Conservation (phyloP, 2,888 invertebrate genomes). For the Aspidiotus destructor region DNA sequence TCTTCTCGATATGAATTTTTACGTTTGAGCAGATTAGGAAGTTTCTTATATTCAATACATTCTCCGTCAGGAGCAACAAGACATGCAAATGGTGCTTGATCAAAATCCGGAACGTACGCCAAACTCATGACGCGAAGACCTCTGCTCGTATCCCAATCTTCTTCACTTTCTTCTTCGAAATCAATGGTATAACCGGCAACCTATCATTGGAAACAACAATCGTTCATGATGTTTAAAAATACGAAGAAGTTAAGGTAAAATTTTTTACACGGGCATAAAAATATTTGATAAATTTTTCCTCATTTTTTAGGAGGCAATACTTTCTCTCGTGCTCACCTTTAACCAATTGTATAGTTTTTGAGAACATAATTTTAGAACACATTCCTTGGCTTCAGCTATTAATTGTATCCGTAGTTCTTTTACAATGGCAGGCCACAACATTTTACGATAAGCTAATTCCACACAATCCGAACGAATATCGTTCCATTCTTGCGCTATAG, state of each 20-base stretch:
- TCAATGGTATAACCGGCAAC: slow-evolving; percentile 71
- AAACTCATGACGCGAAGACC: slow-evolving; percentile 80
- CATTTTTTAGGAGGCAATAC: too few species aligned
- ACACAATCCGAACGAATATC: slow-evolving; percentile 76
- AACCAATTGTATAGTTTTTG: slow-evolving; percentile 83
- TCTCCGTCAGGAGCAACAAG: slow-evolving; percentile 82
- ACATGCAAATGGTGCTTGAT: slow-evolving; percentile 78
- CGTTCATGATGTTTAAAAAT: not conserved
- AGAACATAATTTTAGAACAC: slow-evolving; percentile 71
- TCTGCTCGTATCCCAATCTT: slow-evolving; percentile 74
- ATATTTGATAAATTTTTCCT: too few species aligned
- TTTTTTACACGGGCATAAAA: too few species aligned
- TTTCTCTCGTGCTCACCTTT: slow-evolving; percentile 44
- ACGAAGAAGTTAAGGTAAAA: not conserved
- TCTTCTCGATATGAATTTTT: slow-evolving; percentile 61
- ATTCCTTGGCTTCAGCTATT: slow-evolving; percentile 76
- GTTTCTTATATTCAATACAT: slow-evolving; percentile 77
- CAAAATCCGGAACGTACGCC: slow-evolving; percentile 74
- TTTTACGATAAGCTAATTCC: slow-evolving; percentile 72
- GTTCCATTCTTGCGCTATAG: slow-evolving; percentile 93
- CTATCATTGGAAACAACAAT: slow-evolving; percentile 37
- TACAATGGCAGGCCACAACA: slow-evolving; percentile 80
- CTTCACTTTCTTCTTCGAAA: slow-evolving; percentile 65
- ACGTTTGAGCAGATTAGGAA: slow-evolving; percentile 75
- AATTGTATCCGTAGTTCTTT: slow-evolving; percentile 73